Evolutionary conservation across 2,113 vertebrate genomes (phyloP).

Genomic region (Anser cygnoides): DNA sequence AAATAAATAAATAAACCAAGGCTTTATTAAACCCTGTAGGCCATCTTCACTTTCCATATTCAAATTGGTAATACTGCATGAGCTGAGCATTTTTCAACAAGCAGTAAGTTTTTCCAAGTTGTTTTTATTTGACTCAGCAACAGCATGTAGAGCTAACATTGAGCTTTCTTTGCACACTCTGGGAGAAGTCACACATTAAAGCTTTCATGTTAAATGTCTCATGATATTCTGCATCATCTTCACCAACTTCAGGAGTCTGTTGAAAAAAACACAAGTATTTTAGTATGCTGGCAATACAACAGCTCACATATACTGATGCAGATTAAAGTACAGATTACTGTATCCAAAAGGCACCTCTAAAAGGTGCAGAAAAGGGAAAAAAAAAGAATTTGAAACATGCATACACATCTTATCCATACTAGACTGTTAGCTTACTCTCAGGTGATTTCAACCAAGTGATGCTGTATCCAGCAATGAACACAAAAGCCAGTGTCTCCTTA

Average conservation of each 20-base stretch:
- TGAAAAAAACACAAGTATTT: slow-evolving; percentile 25
- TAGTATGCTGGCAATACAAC: neutral
- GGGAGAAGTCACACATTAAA: neutral
- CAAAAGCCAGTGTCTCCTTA: neutral
- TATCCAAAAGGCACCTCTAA: neutral
- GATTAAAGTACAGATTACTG: neutral
- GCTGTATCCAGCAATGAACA: neutral
- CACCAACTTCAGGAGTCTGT: neutral
- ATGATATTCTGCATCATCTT: neutral
- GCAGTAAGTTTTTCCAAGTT: neutral
- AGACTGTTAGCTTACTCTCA: neutral
- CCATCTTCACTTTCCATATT: neutral
- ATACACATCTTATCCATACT: neutral
- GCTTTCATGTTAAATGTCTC: neutral
- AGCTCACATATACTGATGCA: neutral
- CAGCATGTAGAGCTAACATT: neutral
- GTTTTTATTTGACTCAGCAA: neutral
- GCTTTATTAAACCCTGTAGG: slow-evolving; percentile 34
- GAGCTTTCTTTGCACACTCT: neutral
- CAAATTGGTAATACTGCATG: neutral
- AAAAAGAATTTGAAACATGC: neutral
- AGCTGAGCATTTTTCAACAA: neutral
- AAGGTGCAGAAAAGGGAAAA: neutral
- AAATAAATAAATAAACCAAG: neutral
- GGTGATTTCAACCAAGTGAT: neutral